Evolutionary conservation across 2,113 vertebrate genomes (phyloP).

Genomic region (Thunnus maccoyii): DNA sequence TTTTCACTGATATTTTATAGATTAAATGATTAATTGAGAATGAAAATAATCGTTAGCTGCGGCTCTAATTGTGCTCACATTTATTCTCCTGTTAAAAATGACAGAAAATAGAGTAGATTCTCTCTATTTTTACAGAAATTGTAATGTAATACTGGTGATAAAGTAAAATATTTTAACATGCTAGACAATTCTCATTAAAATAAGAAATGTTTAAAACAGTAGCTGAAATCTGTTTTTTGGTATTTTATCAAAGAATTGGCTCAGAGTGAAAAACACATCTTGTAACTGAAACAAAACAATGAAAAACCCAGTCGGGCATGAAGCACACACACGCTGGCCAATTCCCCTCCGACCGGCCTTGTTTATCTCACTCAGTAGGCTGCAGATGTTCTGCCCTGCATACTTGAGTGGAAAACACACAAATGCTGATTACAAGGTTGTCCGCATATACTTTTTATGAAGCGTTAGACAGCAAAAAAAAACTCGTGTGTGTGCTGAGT

Average conservation of each 20-base stretch:
- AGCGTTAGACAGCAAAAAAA: background rate
- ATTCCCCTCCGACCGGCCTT: background rate
- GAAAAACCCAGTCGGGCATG: background rate
- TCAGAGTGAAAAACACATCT: background rate
- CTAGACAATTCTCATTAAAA: too few relatives aligned
- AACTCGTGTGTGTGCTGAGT: conserved; percentile 7
- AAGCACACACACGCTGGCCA: background rate
- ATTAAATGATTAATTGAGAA: too few relatives aligned
- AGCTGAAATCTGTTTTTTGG: background rate
- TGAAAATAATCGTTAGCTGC: too few relatives aligned
- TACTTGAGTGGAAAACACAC: conserved; percentile 1
- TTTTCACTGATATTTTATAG: too few relatives aligned
- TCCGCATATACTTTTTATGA: conserved; percentile 7
- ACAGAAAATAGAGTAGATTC: too few relatives aligned
- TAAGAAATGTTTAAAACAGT: background rate
- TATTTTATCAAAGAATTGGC: background rate
- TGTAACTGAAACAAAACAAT: too few relatives aligned
- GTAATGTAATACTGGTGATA: too few relatives aligned
- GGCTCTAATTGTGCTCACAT: too few relatives aligned
- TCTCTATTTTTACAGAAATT: too few relatives aligned
- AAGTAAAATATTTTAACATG: too few relatives aligned
- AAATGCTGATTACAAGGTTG: background rate
- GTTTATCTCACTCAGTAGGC: conserved; percentile 37
- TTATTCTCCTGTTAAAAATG: too few relatives aligned
- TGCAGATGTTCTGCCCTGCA: conserved; percentile 32